Conservation (phyloP, 1,140 invertebrate species). For the Papilio machaon region DNA sequence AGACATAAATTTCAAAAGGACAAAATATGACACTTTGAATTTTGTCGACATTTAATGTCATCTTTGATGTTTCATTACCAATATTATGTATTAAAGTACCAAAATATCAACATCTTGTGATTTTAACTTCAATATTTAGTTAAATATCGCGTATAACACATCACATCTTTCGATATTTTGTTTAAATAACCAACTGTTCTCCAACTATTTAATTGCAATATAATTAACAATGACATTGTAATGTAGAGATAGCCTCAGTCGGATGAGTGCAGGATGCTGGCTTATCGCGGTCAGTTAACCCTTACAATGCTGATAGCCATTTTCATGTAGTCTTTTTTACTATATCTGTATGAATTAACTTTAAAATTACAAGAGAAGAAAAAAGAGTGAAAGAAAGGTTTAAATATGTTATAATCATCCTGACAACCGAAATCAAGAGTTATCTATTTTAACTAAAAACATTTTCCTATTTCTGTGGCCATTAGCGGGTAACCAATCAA, state of each 20-base stretch:
- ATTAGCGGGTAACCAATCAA: neutral
- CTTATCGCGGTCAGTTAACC: conserved; percentile 34
- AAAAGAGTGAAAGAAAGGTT: too few species aligned
- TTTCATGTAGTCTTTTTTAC: neutral
- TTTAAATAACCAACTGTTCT: neutral
- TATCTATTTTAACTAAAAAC: too few species aligned
- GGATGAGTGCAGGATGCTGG: conserved; percentile 15
- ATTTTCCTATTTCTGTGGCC: neutral
- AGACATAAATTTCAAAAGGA: neutral
- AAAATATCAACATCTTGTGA: too few species aligned
- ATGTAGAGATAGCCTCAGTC: neutral
- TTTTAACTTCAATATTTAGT: too few species aligned
- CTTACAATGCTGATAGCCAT: neutral
- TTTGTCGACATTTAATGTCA: too few species aligned
- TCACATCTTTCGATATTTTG: neutral
- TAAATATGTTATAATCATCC: too few species aligned
- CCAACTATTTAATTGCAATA: neutral
- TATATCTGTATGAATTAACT: neutral
- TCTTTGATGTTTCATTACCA: too few species aligned
- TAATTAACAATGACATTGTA: neutral
- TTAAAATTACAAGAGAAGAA: neutral
- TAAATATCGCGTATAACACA: too few species aligned
- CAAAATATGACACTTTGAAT: neutral
- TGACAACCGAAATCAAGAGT: neutral
- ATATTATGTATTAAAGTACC: too few species aligned